phyloP scores from a whole-genome alignment of 2,797 vertebrate species.

The Rhinichthys osculus region DNA sequence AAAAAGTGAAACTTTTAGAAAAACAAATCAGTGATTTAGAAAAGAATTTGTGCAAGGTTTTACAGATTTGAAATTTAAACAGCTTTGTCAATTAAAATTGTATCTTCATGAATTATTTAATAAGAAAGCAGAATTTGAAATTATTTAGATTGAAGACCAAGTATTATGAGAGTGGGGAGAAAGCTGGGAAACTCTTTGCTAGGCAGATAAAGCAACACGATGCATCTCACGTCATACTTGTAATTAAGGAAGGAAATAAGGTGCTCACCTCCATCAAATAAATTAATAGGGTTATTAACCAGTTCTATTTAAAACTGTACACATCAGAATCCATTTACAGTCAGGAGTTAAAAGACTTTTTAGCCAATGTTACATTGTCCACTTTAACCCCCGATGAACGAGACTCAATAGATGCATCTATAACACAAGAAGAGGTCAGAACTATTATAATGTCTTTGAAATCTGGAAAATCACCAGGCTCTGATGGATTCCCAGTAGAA shows the following conservation, averaged over 20 bases:
- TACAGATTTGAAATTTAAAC: slow-evolving; percentile 8
- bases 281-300: no score
- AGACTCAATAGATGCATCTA: background rate
- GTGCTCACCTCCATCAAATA: no score
- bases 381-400: background rate
- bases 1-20: no score
- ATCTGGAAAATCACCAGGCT: slow-evolving; percentile 1
- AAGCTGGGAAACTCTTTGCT: slow-evolving; percentile 3
- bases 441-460: background rate
- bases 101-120: background rate
- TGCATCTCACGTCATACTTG: no score
- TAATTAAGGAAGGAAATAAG: no score
- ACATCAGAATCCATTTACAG: background rate
- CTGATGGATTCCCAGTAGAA: background rate
- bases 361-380: background rate
- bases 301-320: no score
- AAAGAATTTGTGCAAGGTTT: background rate
- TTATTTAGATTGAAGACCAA: background rate
- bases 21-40: background rate
- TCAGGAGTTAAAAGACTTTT: background rate
- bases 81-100: slow-evolving; percentile 11
- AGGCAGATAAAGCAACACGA: background rate
- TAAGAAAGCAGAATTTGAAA: slow-evolving; percentile 9
- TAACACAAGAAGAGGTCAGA: background rate
- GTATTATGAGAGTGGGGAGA: background rate